phyloP scores from a whole-genome alignment of 2,888 invertebrate species.

The Prosapia bicincta region DNA sequence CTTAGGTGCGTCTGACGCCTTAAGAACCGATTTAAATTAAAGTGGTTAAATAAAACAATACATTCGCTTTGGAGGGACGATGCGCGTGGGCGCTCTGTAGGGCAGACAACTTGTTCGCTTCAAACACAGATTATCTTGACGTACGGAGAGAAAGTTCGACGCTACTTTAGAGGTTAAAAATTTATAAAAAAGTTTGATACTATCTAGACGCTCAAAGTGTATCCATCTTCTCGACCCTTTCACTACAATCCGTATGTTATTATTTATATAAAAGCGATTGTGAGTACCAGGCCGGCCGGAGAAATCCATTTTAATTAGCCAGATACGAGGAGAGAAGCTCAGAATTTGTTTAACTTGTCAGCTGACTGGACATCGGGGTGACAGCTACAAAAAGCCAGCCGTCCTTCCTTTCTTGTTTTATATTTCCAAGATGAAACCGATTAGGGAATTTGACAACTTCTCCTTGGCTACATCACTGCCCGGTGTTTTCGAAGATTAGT shows the following conservation, averaged over 20 bases:
- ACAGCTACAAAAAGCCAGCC: not conserved
- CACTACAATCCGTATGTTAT: not conserved
- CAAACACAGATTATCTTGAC: not conserved
- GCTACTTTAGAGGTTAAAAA: not conserved
- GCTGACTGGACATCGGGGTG: not conserved
- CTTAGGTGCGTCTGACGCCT: too few relatives aligned
- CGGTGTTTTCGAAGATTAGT: not conserved
- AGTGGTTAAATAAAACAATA: too few relatives aligned
- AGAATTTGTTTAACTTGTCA: constrained; percentile 2
- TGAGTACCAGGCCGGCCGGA: not conserved
- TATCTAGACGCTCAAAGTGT: not conserved
- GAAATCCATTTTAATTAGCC: not conserved
- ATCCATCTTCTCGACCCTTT: not conserved
- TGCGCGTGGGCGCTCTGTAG: not conserved
- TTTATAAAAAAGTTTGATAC: not conserved
- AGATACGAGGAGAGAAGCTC: not conserved
- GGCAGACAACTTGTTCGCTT: not conserved
- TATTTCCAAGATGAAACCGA: not conserved
- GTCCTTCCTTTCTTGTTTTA: not conserved
- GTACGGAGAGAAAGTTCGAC: not conserved
- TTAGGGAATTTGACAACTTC: not conserved
- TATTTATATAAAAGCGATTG: not conserved
- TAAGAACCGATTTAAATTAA: too few relatives aligned
- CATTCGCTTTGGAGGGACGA: not conserved
- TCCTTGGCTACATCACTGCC: not conserved